Evolutionary conservation across 2,888 invertebrate genomes (phyloP), one percentile per base, ranked within the genome.

Genomic region (Ctena decussata): DNA sequence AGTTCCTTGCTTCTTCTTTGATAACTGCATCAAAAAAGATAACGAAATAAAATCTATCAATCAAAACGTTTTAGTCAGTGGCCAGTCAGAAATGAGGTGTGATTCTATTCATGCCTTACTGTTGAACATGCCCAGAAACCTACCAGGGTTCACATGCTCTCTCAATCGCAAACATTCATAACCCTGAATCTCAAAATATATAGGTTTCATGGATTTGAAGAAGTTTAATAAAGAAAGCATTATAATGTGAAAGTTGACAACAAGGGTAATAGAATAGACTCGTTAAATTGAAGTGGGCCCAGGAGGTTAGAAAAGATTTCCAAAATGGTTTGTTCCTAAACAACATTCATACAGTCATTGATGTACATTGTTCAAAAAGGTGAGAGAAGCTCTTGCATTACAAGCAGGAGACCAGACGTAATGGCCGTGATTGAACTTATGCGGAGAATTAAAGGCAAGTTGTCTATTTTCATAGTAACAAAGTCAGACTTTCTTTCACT

Each of bases 111-210:
- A n/a, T n/a, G n/a, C n/a, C n/a, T n/a, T n/a, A n/a, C n/a, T n/a
- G n/a, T n/a, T n/a, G n/a, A n/a, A n/a, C n/a, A n/a, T n/a, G n/a
- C n/a, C n/a, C n/a, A n/a, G n/a, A n/a, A n/a, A n/a, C n/a, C n/a
- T n/a, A n/a, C n/a, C n/a, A n/a, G n/a, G n/a, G n/a, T n/a, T 53
- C 53, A 53, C 44, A 87, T 87, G 0, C 87, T 80, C 24, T 76
- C 76, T 3, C 81, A 87, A 37, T 85, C 80, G 80, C 60, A 74
- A 1, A 82, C 84, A 24, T 53, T 82, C n/a, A 46, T 80, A 24
- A 76, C n/a, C n/a, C n/a, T n/a, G n/a, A n/a, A n/a, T n/a, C n/a
- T n/a, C n/a, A n/a, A n/a, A n/a, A n/a, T n/a, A n/a, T n/a, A n/a
- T n/a, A n/a, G n/a, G n/a, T n/a, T n/a, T n/a, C n/a, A n/a, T n/a